These are phyloP conservation scores for Amphiura filiformis DNA, from an alignment of 35 echinoderm and acorn worm genomes.

Conservation along the genomic window DNA sequence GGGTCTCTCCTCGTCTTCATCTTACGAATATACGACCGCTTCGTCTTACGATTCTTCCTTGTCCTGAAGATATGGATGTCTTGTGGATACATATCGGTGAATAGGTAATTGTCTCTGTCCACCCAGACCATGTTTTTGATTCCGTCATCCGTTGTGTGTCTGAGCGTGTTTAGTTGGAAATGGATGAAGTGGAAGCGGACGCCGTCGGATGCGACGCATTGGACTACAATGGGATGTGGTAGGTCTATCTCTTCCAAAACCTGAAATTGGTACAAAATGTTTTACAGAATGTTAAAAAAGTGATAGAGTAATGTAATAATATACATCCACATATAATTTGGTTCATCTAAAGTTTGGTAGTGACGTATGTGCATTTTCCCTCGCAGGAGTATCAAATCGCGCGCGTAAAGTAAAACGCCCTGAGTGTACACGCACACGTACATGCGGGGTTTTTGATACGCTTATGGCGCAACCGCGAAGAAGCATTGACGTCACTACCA, in stretches of 20 bases:
- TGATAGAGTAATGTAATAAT: background rate
- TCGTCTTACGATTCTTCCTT: constrained; percentile 46
- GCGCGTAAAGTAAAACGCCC: background rate
- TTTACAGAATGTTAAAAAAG: background rate
- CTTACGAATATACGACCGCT: constrained; percentile 4
- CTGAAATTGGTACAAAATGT: background rate
- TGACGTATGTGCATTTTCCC: too few species aligned
- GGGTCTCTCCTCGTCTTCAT: constrained; percentile 66
- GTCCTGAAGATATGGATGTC: constrained; percentile 56
- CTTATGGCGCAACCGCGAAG: too few species aligned
- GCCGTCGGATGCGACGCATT: constrained; percentile 68
- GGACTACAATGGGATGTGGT: constrained; percentile 60
- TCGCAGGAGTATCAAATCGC: too few species aligned
- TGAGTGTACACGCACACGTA: too few species aligned
- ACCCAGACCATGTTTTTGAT: constrained; percentile 96
- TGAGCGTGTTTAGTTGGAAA: constrained; percentile 81
- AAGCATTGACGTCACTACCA: too few species aligned
- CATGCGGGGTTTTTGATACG: too few species aligned
- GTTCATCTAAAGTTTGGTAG: too few species aligned
- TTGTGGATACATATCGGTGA: constrained; percentile 71
- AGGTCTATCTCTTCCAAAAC: constrained; percentile 45
- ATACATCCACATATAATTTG: background rate
- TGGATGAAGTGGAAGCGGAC: constrained; percentile 73
- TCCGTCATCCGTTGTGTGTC: constrained; percentile 51
- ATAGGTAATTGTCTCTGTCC: constrained; percentile 63